Evolutionary conservation across 2,113 vertebrate genomes (phyloP), one percentile per base, ranked within the genome.

Genomic region (Himantopus leucocephalus): DNA sequence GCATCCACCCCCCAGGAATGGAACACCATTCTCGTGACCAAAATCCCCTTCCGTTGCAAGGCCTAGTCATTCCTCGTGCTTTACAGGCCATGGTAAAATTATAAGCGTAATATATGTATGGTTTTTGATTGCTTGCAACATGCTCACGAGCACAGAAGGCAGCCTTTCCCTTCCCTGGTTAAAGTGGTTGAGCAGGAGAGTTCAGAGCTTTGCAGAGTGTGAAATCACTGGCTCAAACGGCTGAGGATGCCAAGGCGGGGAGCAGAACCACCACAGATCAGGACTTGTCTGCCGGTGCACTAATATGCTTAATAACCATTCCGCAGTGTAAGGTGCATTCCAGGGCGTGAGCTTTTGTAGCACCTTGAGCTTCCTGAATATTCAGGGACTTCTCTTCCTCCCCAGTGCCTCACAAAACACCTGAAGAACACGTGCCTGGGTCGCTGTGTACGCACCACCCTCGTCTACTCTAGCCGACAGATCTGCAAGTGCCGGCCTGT

Each of bases 191-290:
- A 39, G 55, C 73, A 68, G 90, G 79, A 83, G 76, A 45, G 39
- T 20, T 34, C 8, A 24, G 66, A 53, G 72, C 81, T 50, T 50
- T 50, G 22, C 48, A 50, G 64, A 7, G 63, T 7, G 37, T 55
- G 68, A 56, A 85, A 58, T 52, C 71, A 6, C 60, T 3, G 32
- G 5, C 62, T 55, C 24, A 29, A 41, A 68, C 8, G 8, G 58
- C 58, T 35, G 55, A 58, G 79, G 82, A 59, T 90, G 94, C 92
- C 83, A 27, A 48, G 80, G 86, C 41, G 52, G 41, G 60, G 64
- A 74, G 89, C 91, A 93, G 89, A 92, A 35, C 47, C 70, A 56
- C 59, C 79, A 4, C 96, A 93, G 75, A 92, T 93, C 90, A 39
- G 95, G 85, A 93, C 96, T 93, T 96, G 96, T 86, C 74, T 66